Evolutionary conservation across 2,113 vertebrate species (phyloP).

Genomic region (Pelvicachromis taeniatus): DNA sequence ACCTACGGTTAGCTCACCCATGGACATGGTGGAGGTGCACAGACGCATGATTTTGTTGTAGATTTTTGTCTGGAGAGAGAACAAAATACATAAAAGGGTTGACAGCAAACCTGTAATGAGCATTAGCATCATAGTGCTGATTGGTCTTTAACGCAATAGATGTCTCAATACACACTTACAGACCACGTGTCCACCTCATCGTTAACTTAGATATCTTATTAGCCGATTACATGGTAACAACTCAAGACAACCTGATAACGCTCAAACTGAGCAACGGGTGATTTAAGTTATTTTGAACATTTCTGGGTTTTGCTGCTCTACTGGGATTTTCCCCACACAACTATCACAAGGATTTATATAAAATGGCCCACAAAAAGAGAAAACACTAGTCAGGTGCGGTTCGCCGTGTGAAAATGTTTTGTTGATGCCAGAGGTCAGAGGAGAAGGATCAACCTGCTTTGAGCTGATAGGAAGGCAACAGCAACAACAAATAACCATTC

Average conservation of each 20-base stretch:
- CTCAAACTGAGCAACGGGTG: neutral
- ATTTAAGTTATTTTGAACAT: neutral
- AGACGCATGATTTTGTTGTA: conserved; percentile 98
- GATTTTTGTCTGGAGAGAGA: conserved; percentile 87
- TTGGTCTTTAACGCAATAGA: neutral
- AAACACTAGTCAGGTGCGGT: neutral
- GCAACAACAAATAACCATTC: neutral
- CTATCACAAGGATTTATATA: neutral
- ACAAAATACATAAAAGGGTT: accelerated
- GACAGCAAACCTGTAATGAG: neutral
- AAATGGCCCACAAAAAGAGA: neutral
- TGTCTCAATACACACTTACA: neutral
- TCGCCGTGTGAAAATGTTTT: neutral
- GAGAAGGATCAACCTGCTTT: neutral
- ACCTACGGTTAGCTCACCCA: conserved; percentile 93
- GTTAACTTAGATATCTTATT: neutral
- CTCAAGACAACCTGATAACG: neutral
- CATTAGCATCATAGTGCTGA: neutral
- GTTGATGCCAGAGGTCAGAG: neutral
- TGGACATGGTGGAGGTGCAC: conserved; percentile 96
- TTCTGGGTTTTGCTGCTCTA: neutral
- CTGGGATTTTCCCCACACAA: neutral
- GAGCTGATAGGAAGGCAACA: neutral
- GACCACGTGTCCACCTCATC: neutral
- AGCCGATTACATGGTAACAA: neutral